These are phyloP conservation scores for Potamarius usumacintae DNA, from an alignment of 2,113 vertebrate genomes.

Conservation along the genomic window DNA sequence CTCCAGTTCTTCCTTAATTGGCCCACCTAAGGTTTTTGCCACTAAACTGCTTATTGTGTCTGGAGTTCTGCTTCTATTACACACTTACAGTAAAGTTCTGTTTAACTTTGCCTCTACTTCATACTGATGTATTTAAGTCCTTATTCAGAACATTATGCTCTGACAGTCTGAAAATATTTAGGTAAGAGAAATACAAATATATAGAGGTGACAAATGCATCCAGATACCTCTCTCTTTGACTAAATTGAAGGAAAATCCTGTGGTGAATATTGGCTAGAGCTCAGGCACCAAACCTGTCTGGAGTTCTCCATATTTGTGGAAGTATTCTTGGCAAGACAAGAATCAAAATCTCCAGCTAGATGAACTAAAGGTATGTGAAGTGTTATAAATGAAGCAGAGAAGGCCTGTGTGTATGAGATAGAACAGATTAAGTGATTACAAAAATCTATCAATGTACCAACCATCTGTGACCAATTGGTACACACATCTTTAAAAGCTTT, in stretches of 20 bases:
- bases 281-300: slow-evolving; percentile 28
- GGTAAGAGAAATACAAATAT: slow-evolving; percentile 24
- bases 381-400: slow-evolving; percentile 44
- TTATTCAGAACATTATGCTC: neutral
- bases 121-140: neutral
- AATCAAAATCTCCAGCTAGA: slow-evolving; percentile 38
- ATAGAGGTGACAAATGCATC: slow-evolving; percentile 48
- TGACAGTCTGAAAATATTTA: slow-evolving; percentile 8
- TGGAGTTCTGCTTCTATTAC: neutral
- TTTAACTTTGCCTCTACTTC: neutral
- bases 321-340: slow-evolving; percentile 59
- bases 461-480: slow-evolving; percentile 40
- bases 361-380: slow-evolving; percentile 50
- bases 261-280: neutral
- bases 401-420: slow-evolving; percentile 20
- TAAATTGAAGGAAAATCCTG: neutral
- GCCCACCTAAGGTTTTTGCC: neutral
- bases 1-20: neutral
- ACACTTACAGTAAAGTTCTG: neutral
- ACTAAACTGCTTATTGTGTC: neutral
- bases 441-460: slow-evolving; percentile 39
- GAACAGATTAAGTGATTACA: slow-evolving; percentile 28
- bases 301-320: slow-evolving; percentile 22
- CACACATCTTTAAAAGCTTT: slow-evolving; percentile 11
- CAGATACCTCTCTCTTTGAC: slow-evolving; percentile 49